Evolutionary conservation across 2,888 invertebrate species (phyloP).

Genomic region (Athalia rosae): DNA sequence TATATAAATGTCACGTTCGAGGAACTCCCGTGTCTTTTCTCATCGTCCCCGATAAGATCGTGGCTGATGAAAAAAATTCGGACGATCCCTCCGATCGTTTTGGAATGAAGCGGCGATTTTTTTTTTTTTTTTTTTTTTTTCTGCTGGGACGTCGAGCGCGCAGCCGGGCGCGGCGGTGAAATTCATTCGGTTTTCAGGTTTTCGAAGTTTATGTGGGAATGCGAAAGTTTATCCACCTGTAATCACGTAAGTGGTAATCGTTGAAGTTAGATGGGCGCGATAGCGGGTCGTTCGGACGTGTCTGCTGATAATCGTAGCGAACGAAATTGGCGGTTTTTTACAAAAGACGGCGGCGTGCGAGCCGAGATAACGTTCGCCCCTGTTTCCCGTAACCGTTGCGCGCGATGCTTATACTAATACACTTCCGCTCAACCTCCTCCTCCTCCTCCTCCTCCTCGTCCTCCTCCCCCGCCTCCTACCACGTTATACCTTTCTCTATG

Average conservation of each 20-base stretch:
- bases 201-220: neutral
- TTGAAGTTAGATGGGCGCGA: constrained; percentile 30
- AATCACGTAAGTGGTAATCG: constrained; percentile 4
- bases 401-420: constrained; percentile 39
- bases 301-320: constrained; percentile 38
- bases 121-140: no score
- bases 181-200: neutral
- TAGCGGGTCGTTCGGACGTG: constrained; percentile 8
- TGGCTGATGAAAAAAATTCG: no score
- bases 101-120: no score
- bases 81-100: no score
- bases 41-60: no score
- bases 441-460: neutral
- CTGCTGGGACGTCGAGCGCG: no score
- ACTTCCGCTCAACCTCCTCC: constrained; percentile 10
- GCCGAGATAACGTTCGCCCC: constrained; percentile 24
- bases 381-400: constrained; percentile 31
- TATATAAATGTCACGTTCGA: no score
- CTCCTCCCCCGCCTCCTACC: neutral
- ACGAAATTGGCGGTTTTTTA: constrained; percentile 27
- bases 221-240: no score
- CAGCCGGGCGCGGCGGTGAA: no score
- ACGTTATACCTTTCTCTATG: neutral
- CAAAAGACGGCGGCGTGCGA: constrained; percentile 38
- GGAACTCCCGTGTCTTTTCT: no score